These are phyloP conservation scores for Trematomus bernacchii DNA, from an alignment of 2,797 vertebrate species.

Conservation along the genomic window DNA sequence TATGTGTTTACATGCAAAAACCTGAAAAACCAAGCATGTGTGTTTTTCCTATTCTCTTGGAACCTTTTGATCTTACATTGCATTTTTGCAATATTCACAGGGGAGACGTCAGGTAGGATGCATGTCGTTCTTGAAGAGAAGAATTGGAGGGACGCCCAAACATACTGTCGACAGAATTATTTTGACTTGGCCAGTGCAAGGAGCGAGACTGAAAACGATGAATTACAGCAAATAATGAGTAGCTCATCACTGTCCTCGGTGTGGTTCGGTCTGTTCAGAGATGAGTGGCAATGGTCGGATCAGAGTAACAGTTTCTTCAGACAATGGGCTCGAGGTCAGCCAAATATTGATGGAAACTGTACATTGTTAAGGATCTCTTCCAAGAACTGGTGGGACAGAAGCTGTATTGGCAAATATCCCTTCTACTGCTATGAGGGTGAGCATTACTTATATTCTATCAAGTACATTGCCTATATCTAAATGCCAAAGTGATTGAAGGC, in stretches of 20 bases:
- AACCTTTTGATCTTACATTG: not conserved
- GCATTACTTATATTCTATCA: not conserved
- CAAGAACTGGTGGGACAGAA: not conserved
- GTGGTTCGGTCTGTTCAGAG: conserved; percentile 57
- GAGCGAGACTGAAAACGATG: conserved; percentile 32
- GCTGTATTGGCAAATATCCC: accelerated
- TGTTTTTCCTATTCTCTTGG: not conserved
- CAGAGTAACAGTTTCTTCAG: conserved; percentile 42
- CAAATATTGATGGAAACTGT: conserved; percentile 21
- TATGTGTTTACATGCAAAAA: not conserved
- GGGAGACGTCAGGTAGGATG: not conserved
- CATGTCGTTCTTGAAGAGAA: not conserved
- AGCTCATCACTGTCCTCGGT: not conserved
- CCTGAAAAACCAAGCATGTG: not conserved
- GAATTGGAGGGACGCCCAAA: conserved; percentile 14
- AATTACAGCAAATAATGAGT: not conserved
- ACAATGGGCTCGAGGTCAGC: not conserved
- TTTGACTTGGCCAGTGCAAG: conserved; percentile 31
- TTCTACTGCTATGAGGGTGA: conserved; percentile 37
- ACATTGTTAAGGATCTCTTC: accelerated
- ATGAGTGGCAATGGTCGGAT: conserved; percentile 49
- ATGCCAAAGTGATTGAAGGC: not conserved
- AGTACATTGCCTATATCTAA: not conserved
- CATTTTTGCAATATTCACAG: conserved; percentile 20
- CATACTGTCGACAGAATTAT: not conserved